Evolutionary conservation across 1,140 invertebrate species (phyloP), one percentile per base, ranked within the genome.

Genomic region (Pseudomyrmex cubaensis): DNA sequence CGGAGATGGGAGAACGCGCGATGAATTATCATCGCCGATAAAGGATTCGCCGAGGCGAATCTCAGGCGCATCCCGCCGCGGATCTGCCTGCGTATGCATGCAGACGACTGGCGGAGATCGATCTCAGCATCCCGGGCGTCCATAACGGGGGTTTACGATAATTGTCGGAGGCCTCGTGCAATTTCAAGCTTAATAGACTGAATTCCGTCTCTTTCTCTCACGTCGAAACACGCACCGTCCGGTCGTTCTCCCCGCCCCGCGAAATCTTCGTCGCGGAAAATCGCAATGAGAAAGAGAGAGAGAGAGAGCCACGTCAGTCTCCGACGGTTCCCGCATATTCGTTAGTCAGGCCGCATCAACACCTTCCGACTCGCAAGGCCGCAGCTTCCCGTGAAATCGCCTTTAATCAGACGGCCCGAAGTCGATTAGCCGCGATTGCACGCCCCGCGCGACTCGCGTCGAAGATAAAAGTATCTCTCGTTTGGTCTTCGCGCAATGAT

Each of bases 131-230:
- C 59, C 63, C 9, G n/a, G 13, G 69, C 54, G 59, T 84, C 85
- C 70, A 78, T 87, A 87, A 87, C 86, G 86, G 85, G 69, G 87
- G 82, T 90, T 87, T 82, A 87, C 85, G 85, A 87, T 87, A 90
- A 90, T 90, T 90, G 88, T 87, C 83, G 85, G 76, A 80, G 74
- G 83, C 85, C 86, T 89, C 89, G 70, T 83, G 85, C 82, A 90
- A 90, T 89, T 90, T 90, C 88, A 88, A 89, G 75, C 86, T 88
- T 90, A 88, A 90, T 73, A 70, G 22, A 70, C 54, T 13, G 20
- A 8, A 70, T 35, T 59, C 56, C 46, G 46, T 59, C 76, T 69
- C 15, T 63, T 8, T 35, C 61, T 63, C 25, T 63, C 54, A 25
- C 12, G 7, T 12, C 61, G 4, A n/a, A 17, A 20, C 9, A 15